A percentile compares a stretch with the other conserved stretches of the same genome.
Conservation (phyloP, 2,888 invertebrate genomes). For the Galeopsomyia nigrocyanea region DNA sequence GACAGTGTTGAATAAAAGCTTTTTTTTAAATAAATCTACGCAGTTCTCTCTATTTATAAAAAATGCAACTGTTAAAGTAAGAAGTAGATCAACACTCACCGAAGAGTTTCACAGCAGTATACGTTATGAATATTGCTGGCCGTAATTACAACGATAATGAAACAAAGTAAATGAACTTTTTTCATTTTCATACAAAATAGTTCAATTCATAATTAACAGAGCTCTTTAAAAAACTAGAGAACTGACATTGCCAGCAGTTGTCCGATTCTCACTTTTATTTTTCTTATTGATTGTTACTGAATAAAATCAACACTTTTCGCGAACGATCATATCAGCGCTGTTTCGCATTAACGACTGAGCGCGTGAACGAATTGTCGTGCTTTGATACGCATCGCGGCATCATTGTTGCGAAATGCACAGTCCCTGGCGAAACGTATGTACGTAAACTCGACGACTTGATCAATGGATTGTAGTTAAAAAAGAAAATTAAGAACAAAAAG, state of each 20-base stretch:
- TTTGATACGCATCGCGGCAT: conserved; percentile 3
- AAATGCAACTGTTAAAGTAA: too few species aligned
- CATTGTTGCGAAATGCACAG: conserved; percentile 32
- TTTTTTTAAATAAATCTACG: too few species aligned
- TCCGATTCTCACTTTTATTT: too few species aligned
- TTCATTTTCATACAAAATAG: conserved; percentile 30
- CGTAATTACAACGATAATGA: conserved; percentile 14
- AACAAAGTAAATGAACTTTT: conserved; percentile 16
- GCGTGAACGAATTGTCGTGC: neutral
- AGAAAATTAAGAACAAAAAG: conserved; percentile 17
- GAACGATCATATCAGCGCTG: too few species aligned
- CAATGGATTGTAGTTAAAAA: conserved; percentile 42
- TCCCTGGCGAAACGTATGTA: conserved; percentile 21
- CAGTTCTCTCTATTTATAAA: too few species aligned
- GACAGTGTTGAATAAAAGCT: too few species aligned
- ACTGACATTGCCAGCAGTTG: too few species aligned
- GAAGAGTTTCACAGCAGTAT: too few species aligned
- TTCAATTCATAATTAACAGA: conserved; percentile 26
- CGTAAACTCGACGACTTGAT: neutral
- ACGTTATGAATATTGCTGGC: neutral
- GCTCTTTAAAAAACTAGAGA: neutral
- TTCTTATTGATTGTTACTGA: too few species aligned
- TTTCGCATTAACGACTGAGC: conserved; percentile 13
- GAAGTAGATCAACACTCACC: too few species aligned
- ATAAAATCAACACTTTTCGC: too few species aligned